phyloP scores from a whole-genome alignment of 2,888 invertebrate species.

The Sinentomon sp. region DNA sequence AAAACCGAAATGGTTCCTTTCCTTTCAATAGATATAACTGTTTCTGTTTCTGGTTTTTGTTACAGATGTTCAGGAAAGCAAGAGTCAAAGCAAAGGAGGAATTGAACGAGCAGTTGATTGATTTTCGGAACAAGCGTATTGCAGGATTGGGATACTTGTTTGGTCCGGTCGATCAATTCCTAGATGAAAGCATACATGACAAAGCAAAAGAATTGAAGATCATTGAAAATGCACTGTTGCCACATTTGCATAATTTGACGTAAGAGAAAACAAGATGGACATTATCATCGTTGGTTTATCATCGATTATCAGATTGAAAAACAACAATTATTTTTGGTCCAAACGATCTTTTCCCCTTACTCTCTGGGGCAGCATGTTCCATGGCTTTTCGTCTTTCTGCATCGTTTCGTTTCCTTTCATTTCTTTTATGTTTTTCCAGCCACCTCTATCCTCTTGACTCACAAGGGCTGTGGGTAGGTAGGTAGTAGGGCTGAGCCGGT shows the following conservation, averaged over 20 bases:
- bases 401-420: too few species aligned
- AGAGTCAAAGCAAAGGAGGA: constrained; percentile 55
- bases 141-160: constrained; percentile 70
- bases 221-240: constrained; percentile 40
- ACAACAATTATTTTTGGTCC: too few species aligned
- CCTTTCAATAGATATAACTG: neutral
- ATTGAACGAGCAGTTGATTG: constrained; percentile 44
- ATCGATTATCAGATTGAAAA: too few species aligned
- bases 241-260: constrained; percentile 39
- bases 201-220: constrained; percentile 43
- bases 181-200: constrained; percentile 51
- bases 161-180: constrained; percentile 52
- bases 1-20: neutral
- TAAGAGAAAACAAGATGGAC: too few species aligned
- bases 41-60: constrained; percentile 5
- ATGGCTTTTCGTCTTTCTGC: too few species aligned
- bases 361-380: too few species aligned
- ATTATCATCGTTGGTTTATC: too few species aligned
- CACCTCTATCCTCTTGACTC: too few species aligned
- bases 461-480: too few species aligned
- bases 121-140: constrained; percentile 64
- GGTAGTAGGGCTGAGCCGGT: too few species aligned
- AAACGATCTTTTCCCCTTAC: too few species aligned
- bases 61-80: constrained; percentile 54
- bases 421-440: too few species aligned